These are phyloP conservation scores for Sinocyclocheilus grahami DNA, from an alignment of 2,113 vertebrate species.

Conservation along the genomic window DNA sequence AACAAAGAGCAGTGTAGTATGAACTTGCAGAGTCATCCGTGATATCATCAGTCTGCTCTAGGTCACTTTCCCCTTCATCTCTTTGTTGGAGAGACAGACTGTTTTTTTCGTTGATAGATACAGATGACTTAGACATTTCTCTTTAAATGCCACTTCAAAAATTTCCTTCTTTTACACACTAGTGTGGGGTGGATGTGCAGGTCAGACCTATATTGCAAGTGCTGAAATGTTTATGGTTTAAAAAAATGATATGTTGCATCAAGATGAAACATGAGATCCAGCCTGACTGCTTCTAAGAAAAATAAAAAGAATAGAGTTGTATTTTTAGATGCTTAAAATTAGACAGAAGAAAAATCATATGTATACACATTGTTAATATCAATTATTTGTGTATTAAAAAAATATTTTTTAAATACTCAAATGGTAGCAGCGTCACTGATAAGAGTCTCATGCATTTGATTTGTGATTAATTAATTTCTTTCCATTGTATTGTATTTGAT, in stretches of 20 bases:
- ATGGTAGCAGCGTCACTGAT: background rate
- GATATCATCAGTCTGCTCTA: conserved; percentile 33
- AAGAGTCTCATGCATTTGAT: conserved; percentile 1
- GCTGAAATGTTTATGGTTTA: background rate
- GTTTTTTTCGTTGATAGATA: conserved; percentile 30
- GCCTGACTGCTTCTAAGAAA: background rate
- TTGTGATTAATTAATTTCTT: too few relatives aligned
- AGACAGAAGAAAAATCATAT: too few relatives aligned
- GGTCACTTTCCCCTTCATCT: conserved; percentile 36
- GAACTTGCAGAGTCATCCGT: conserved; percentile 51
- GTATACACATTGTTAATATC: background rate
- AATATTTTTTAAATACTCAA: background rate
- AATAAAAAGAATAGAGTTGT: background rate
- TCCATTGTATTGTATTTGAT: too few relatives aligned
- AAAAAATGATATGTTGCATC: background rate
- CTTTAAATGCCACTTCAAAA: conserved; percentile 15
- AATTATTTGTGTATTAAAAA: background rate
- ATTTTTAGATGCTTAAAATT: background rate
- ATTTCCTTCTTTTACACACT: conserved; percentile 7
- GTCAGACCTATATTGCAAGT: conserved; percentile 9
- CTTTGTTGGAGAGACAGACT: conserved; percentile 13
- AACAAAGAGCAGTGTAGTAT: conserved; percentile 57
- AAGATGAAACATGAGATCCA: background rate
- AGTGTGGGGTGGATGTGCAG: background rate
- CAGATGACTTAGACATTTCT: conserved; percentile 20